Percentiles rank a stretch among this genome's conserved stretches.
Evolutionary conservation across 1,140 invertebrate species (phyloP).

Genomic region (Piezodorus guildinii): DNA sequence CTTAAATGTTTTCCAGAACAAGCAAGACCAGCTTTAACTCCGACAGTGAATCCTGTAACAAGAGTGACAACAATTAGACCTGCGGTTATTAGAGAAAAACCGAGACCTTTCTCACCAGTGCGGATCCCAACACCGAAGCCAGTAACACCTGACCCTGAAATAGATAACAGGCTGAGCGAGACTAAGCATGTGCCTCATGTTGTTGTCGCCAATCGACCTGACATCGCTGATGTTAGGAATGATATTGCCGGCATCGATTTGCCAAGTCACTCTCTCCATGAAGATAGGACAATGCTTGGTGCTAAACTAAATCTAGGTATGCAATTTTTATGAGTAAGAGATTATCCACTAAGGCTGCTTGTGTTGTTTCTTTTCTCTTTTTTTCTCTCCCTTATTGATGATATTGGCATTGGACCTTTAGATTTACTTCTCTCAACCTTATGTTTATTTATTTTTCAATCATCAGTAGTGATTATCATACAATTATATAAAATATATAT

Average conservation of each 20-base stretch:
- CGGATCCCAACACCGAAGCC: conserved; percentile 21
- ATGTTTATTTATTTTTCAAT: too few relatives aligned
- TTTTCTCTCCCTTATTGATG: too few relatives aligned
- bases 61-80: conserved; percentile 33
- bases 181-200: conserved; percentile 32
- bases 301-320: conserved; percentile 62
- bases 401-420: too few relatives aligned
- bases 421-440: too few relatives aligned
- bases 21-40: not conserved
- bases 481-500: too few relatives aligned
- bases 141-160: conserved; percentile 22
- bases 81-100: conserved; percentile 29
- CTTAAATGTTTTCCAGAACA: not conserved
- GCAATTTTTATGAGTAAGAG: not conserved
- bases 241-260: conserved; percentile 42
- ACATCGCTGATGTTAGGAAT: conserved; percentile 40
- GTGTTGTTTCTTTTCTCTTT: too few relatives aligned
- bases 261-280: conserved; percentile 48
- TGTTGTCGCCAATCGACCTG: conserved; percentile 47
- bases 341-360: too few relatives aligned
- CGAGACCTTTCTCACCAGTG: conserved; percentile 28
- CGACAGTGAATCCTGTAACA: not conserved
- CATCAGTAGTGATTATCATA: too few relatives aligned
- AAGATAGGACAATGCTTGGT: conserved; percentile 50
- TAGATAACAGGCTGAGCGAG: conserved; percentile 28